These are phyloP conservation scores for Eristalinus aeneus DNA, from an alignment of 2,888 invertebrate species.

Conservation along the genomic window DNA sequence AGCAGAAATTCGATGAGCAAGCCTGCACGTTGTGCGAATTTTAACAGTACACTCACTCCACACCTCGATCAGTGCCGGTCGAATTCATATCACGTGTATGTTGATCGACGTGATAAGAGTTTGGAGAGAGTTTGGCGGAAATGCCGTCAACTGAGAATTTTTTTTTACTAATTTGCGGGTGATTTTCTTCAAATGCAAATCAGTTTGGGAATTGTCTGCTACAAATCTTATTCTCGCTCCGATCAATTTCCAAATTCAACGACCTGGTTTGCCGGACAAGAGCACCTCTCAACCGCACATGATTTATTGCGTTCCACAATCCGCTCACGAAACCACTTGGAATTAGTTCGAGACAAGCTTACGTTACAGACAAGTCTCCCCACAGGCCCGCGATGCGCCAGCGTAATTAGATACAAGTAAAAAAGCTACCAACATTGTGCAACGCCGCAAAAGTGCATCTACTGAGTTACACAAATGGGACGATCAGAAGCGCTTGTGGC, in stretches of 20 bases:
- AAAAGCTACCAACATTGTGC: background rate
- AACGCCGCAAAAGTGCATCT: conserved; percentile 18
- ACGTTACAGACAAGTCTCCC: background rate
- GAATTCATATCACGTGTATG: conserved; percentile 25
- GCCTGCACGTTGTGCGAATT: background rate
- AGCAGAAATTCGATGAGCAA: background rate
- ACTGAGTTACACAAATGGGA: conserved; percentile 3
- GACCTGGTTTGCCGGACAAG: no score
- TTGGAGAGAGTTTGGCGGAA: conserved; percentile 8
- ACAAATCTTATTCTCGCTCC: background rate
- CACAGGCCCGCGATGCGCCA: background rate
- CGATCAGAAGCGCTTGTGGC: background rate
- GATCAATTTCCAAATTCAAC: no score
- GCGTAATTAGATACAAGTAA: conserved; percentile 8
- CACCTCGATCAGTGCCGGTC: background rate
- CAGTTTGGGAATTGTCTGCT: background rate
- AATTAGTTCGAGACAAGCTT: background rate
- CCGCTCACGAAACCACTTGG: background rate
- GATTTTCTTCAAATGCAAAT: background rate
- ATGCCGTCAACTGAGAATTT: background rate
- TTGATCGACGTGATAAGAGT: background rate
- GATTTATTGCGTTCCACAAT: conserved; percentile 8
- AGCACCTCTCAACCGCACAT: background rate
- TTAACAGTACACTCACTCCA: background rate
- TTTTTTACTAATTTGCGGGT: background rate